Base-by-base conservation (phyloP, 2,888 invertebrate species). In the Chrysolina americana region DNA sequence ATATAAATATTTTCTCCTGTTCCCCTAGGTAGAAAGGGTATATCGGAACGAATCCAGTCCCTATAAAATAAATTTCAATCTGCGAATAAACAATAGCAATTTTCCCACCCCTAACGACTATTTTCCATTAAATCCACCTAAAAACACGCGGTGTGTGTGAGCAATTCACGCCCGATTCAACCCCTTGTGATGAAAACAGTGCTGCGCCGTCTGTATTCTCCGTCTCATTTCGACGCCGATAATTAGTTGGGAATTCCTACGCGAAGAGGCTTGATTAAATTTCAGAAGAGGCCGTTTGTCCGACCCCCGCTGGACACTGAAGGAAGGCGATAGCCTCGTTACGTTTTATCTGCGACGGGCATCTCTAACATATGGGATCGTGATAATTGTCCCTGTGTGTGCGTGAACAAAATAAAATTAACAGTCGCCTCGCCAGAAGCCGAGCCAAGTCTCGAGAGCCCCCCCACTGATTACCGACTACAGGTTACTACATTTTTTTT, bases 121-220 rank as follows among this genome's bases (percentile, higher is more conserved):
- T 71, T 75, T 75, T 75, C 75, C 71, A 75, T 75, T 72, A 72
- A 75, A 70, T 66, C 69, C 71, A 62, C 65, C 68, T 59, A 69
- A 75, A 74, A 75, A 76, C 76, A 73, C 65, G 73, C 71, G 63
- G 48, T 50, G 66, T 44, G 36, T 66, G 36, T 44, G 48, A 23
- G 15, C 66, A 10, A 50, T 48, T 66, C 66, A 66, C 66, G 48
- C 50, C 65, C 66, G 66, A 66, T 36, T 59, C 59, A 59, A 59
- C n/a, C 59, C 15, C 23, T 28, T 56, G 56, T 28, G 5, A 23
- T 59, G 17, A 28, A n/a, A 59, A 59, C 59, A 36, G 36, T 28
- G 13, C 59, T 28, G 28, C 36, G n/a, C 59, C 59, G 15, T 21
- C 13, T 23, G 13, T 23, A 23, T 56, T 23, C 23, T 59, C 36